Base-by-base conservation (phyloP, 2,888 invertebrate species). In the Girardia tigrina region DNA sequence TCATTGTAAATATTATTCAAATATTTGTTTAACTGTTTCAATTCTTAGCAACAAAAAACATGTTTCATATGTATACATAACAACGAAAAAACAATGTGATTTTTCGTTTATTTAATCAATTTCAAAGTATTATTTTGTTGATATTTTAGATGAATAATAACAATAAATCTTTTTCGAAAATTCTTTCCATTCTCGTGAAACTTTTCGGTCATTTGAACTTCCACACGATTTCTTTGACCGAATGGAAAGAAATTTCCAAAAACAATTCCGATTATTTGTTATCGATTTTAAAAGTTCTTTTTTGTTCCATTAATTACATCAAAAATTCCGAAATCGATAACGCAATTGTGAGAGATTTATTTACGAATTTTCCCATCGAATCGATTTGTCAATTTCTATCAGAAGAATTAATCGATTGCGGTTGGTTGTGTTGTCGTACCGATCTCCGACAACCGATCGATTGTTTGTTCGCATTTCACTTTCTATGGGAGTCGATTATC, bases 131-230 rank as follows among this genome's bases (percentile, higher is more conserved):
- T 56, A 56, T 4, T 56, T 56, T 56, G 12, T 56, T 8, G n/a
- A n/a, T 2, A 56, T 56, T 56, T 56, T 56, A 56, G 56, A 56
- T 56, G 56, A 56, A n/a, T n/a, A 56, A 56, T n/a, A n/a, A n/a
- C n/a, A n/a, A n/a, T n/a, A n/a, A n/a, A 56, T 20, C 20, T 56
- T 6, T 56, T 56, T 12, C 56, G 23, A 56, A 56, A 56, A 16
- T 6, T 8, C n/a, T 56, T 8, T 23, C n/a, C 4, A 23, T 16
- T 56, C 23, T 56, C n/a, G 2, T 56, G 23, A 4, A 4, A n/a
- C n/a, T 56, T 56, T 56, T 56, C 20, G 23, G n/a, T 6, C 6
- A 16, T 2, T 2, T 56, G 8, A 56, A 56, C n/a, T 56, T 56
- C 23, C n/a, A 16, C 23, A 23, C n/a, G 4, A 12, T 56, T 8